Percentiles rank a stretch among this genome's conserved stretches.
Conservation (phyloP, 2,888 invertebrate genomes). For the Dynastes grantii region DNA sequence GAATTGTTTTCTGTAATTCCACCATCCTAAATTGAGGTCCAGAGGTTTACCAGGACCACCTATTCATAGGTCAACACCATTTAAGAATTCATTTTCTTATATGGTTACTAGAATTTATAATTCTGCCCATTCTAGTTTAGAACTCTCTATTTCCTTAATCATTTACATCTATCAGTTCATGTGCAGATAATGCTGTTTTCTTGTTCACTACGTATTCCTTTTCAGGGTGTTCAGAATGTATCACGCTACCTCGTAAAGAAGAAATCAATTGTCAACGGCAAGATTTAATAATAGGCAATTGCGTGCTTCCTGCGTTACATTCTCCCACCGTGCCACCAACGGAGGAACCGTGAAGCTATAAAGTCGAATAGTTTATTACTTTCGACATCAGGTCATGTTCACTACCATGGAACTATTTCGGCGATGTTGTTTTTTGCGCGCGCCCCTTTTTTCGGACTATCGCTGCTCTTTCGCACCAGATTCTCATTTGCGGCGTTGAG, state of each 20-base stretch:
- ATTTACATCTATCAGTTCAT: too few species aligned
- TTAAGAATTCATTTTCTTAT: too few species aligned
- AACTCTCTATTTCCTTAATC: too few species aligned
- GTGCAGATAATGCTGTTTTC: too few species aligned
- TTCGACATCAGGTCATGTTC: background rate
- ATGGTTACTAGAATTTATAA: too few species aligned
- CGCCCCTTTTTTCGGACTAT: background rate
- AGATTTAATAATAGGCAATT: conserved; percentile 53
- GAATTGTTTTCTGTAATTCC: too few species aligned
- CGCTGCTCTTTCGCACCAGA: background rate
- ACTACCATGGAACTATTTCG: conserved; percentile 8
- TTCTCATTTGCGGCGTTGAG: conserved; percentile 36
- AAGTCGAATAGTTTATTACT: conserved; percentile 42
- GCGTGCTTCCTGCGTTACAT: conserved; percentile 53
- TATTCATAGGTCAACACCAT: too few species aligned
- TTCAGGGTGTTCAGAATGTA: background rate
- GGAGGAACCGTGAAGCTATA: conserved; percentile 44
- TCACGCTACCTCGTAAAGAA: conserved; percentile 8
- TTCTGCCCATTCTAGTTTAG: too few species aligned
- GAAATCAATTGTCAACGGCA: conserved; percentile 46
- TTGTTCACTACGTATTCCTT: too few species aligned
- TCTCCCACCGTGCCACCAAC: conserved; percentile 39
- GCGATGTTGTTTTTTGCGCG: too few species aligned
- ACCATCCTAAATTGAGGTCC: too few species aligned
- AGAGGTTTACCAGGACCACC: too few species aligned